Evolutionary conservation across 2,797 vertebrate species (phyloP).

Genomic region (Tenualosa ilisha): DNA sequence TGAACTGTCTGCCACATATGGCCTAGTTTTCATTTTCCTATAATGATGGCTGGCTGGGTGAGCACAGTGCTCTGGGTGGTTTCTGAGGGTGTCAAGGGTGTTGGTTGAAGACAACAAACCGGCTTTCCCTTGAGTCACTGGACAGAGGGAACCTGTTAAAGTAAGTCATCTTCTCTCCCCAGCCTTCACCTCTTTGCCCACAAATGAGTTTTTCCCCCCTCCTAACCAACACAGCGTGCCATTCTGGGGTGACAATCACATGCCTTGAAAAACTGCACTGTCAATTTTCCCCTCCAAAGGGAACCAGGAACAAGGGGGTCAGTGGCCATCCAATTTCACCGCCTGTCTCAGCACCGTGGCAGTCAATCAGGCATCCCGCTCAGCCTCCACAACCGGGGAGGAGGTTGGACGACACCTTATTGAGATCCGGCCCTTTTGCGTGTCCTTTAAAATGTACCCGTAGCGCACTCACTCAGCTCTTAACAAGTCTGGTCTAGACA

Average conservation of each 20-base stretch:
- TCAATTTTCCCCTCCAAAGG: slow-evolving; percentile 40
- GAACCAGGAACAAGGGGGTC: slow-evolving; percentile 19
- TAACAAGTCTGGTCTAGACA: slow-evolving; percentile 61
- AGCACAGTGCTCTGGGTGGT: slow-evolving; percentile 57
- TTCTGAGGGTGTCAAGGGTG: slow-evolving; percentile 53
- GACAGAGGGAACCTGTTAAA: slow-evolving; percentile 43
- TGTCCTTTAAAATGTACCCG: background rate
- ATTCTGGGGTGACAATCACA: slow-evolving; percentile 50
- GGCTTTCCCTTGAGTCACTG: slow-evolving; percentile 52
- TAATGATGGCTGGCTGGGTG: slow-evolving; percentile 34
- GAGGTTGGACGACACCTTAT: background rate
- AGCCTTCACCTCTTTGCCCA: slow-evolving; percentile 32
- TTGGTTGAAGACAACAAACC: slow-evolving; percentile 44
- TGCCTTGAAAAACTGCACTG: slow-evolving; percentile 49
- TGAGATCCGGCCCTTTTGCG: background rate
- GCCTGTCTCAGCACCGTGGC: slow-evolving; percentile 43
- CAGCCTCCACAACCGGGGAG: background rate
- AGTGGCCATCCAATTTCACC: slow-evolving; percentile 49
- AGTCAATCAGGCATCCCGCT: slow-evolving; percentile 49
- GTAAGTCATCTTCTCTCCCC: background rate
- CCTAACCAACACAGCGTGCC: background rate
- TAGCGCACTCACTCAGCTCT: slow-evolving; percentile 48
- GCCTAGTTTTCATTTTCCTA: slow-evolving; percentile 55
- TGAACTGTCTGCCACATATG: slow-evolving; percentile 59
- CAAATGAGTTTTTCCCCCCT: background rate